Evolutionary conservation across 2,113 vertebrate genomes (phyloP), one percentile per base, ranked within the genome.

Genomic region (Sminthopsis crassicaudata): DNA sequence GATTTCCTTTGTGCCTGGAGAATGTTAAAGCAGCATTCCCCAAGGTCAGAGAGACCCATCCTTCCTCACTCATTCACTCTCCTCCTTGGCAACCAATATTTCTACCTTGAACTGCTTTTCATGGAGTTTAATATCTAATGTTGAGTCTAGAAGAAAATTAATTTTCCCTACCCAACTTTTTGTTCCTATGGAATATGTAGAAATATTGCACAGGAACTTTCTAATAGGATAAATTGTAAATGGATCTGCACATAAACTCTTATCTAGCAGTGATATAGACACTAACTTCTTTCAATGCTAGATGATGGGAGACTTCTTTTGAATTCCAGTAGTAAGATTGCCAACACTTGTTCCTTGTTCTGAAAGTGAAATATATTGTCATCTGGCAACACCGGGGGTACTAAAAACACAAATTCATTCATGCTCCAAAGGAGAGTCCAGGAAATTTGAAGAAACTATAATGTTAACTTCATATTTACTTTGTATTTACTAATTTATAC

Each of bases 1-100:
- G 95, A 94, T 94, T 96, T 97, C 91, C 96, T 98, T 97, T 98
- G 91, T 98, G 95, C 95, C 92, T 94, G 88, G 95, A 96, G 96
- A 96, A 96, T 84, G 91, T 27, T 53, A 95, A 97, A 93, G 53
- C 94, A 96, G 89, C 91, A 96, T 93, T 50, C 84, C 48, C 89
- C 91, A 97, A 98, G 97, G 97, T 98, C 97, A 97, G 95, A 98
- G 96, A 97, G 92, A 36, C 92, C 84, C 88, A 92, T 96, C 46
- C 93, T 97, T 93, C 94, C 57, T 95, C 90, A 94, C 54, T 90
- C 89, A 93, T 76, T 96, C 90, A 23, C 55, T 91, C 90, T 90
- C 89, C 53, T 95, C 42, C 93, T 94, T 8, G 30, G 96, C 91
- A 97, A 95, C 94, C 46, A 94, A 54, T 53, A 94, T 97, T 93